A percentile compares a stretch with the other conserved stretches of the same genome.
Conservation (phyloP, 2,797 vertebrate genomes). For the Hypotaenidia philippensis region DNA sequence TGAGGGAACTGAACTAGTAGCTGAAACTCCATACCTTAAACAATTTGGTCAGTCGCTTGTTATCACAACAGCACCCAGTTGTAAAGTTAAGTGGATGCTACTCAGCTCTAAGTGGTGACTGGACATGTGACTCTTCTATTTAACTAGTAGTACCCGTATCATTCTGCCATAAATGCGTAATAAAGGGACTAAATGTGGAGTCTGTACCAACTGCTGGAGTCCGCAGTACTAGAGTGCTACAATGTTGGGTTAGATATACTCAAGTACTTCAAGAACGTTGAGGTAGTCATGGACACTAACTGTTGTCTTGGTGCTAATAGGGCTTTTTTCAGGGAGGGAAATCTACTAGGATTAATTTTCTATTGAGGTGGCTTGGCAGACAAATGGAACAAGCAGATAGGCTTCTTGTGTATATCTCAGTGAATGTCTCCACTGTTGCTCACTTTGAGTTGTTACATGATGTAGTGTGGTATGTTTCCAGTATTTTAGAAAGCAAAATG, state of each 20-base stretch:
- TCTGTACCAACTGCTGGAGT: not conserved
- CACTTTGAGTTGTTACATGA: not conserved
- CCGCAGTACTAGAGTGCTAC: not conserved
- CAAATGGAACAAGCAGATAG: not conserved
- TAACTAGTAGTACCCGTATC: not conserved
- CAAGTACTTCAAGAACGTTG: not conserved
- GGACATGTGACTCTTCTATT: not conserved
- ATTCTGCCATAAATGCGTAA: not conserved
- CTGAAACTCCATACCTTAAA: not conserved
- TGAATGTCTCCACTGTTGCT: not conserved
- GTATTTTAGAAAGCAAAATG: not conserved
- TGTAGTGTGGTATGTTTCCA: not conserved
- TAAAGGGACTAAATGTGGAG: not conserved
- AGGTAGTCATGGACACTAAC: not conserved
- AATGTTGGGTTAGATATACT: not conserved
- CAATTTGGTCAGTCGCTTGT: not conserved
- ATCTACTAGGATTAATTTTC: not conserved
- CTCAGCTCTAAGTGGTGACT: not conserved
- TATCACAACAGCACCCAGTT: not conserved
- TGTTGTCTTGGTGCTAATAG: slow-evolving; percentile 23
- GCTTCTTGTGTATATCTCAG: not conserved
- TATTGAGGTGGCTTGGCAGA: not conserved
- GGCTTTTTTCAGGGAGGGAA: not conserved
- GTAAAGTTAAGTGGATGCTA: not conserved
- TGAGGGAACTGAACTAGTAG: not conserved